Evolutionary conservation across 2,797 vertebrate genomes (phyloP).

Genomic region (Labeo calbasu): DNA sequence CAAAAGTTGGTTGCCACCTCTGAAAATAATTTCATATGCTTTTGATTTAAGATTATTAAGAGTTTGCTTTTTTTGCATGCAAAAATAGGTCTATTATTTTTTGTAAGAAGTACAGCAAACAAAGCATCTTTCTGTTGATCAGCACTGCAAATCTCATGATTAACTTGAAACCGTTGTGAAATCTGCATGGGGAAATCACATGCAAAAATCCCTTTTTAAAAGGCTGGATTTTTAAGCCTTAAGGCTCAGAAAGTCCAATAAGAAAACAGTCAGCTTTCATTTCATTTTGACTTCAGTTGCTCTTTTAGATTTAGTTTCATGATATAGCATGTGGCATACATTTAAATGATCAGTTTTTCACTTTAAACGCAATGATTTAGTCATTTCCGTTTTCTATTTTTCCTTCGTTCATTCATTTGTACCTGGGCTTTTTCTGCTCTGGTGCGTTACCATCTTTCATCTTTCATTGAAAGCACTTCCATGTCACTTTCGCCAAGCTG

Average conservation of each 20-base stretch:
- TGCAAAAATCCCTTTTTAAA: background rate
- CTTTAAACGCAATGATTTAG: constrained; percentile 10
- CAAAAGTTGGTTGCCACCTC: background rate
- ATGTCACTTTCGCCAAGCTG: background rate
- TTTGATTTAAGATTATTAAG: background rate
- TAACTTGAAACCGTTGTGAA: background rate
- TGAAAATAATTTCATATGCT: background rate
- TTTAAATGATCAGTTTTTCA: constrained; percentile 6
- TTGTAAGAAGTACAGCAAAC: background rate
- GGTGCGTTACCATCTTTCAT: background rate
- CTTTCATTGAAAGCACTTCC: background rate
- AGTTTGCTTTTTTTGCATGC: background rate
- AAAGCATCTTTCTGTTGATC: background rate
- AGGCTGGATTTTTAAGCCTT: background rate
- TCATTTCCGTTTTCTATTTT: background rate
- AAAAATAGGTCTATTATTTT: background rate
- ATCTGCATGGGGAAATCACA: background rate
- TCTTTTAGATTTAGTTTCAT: background rate
- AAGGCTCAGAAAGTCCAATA: background rate
- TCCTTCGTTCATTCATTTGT: background rate
- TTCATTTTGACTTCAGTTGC: background rate
- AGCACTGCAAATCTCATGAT: background rate
- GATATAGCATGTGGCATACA: background rate
- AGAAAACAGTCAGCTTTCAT: background rate
- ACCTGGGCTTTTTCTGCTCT: background rate